These are phyloP conservation scores for Drosophila kikkawai DNA, from an alignment of 1,140 invertebrate genomes.

Conservation along the genomic window DNA sequence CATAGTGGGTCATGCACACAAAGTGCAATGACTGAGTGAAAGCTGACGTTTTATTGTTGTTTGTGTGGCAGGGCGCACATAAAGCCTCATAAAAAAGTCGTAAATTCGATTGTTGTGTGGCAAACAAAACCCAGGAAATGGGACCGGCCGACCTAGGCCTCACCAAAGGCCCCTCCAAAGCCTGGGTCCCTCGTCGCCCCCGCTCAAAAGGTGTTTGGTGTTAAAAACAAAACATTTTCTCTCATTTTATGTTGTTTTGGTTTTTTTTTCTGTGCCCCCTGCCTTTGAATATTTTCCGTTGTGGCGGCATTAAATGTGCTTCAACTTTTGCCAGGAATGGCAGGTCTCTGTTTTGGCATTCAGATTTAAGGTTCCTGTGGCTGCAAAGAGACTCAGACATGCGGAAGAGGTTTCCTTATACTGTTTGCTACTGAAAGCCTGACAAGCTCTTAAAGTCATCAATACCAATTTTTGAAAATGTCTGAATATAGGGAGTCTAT, in stretches of 20 bases:
- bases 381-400: conserved; percentile 6
- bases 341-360: conserved; percentile 13
- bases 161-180: neutral
- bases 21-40: conserved; percentile 77
- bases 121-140: conserved; percentile 78
- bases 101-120: conserved; percentile 81
- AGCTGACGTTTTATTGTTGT: conserved; percentile 78
- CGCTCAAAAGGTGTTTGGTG: conserved; percentile 78
- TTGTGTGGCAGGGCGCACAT: conserved; percentile 60
- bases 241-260: conserved; percentile 51
- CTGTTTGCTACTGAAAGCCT: neutral
- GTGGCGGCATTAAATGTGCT: conserved; percentile 71
- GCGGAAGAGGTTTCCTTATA: conserved; percentile 18
- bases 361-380: conserved; percentile 23
- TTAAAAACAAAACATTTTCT: conserved; percentile 80
- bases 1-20: conserved; percentile 49
- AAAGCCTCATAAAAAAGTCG: conserved; percentile 81
- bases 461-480: neutral
- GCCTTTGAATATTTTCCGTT: conserved; percentile 24
- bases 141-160: conserved; percentile 51
- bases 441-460: neutral
- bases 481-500: no score
- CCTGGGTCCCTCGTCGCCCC: conserved; percentile 6
- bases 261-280: conserved; percentile 39
- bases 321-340: conserved; percentile 59